Evolutionary conservation across 2,113 vertebrate species (phyloP).

Genomic region (Rissa tridactyla): DNA sequence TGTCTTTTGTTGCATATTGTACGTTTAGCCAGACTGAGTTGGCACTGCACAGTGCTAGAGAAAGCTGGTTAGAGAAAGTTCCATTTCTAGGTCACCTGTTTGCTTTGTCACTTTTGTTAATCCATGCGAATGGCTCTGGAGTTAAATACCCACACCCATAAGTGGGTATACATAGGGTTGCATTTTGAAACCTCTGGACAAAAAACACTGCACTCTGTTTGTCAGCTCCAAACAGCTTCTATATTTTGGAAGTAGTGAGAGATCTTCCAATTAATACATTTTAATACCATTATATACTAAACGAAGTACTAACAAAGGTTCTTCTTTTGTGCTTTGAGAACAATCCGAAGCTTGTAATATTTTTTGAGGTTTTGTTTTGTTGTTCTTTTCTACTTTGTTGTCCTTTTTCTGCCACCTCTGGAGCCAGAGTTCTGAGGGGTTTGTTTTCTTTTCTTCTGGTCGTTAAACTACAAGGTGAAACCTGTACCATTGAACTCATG

Average conservation of each 20-base stretch:
- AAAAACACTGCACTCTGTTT: neutral
- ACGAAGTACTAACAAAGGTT: neutral
- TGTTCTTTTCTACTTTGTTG: neutral
- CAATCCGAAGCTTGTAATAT: neutral
- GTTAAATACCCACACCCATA: accelerated
- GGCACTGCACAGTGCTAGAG: neutral
- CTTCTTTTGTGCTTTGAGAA: neutral
- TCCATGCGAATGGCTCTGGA: neutral
- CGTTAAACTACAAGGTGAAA: neutral
- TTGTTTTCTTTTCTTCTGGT: neutral
- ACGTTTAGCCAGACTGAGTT: neutral
- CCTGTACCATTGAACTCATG: neutral
- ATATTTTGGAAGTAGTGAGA: neutral
- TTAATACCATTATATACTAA: neutral
- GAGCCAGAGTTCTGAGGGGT: neutral
- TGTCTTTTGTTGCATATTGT: neutral
- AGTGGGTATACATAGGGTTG: accelerated
- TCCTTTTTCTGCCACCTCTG: neutral
- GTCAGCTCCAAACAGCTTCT: neutral
- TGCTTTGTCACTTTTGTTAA: neutral
- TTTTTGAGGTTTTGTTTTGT: neutral
- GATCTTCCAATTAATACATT: neutral
- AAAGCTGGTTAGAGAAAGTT: neutral
- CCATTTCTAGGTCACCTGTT: neutral
- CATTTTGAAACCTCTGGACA: neutral